Percentiles rank a stretch among this genome's conserved stretches.
Evolutionary conservation across 1,140 invertebrate species (phyloP).

Genomic region (Ptiloglossa arizonensis): DNA sequence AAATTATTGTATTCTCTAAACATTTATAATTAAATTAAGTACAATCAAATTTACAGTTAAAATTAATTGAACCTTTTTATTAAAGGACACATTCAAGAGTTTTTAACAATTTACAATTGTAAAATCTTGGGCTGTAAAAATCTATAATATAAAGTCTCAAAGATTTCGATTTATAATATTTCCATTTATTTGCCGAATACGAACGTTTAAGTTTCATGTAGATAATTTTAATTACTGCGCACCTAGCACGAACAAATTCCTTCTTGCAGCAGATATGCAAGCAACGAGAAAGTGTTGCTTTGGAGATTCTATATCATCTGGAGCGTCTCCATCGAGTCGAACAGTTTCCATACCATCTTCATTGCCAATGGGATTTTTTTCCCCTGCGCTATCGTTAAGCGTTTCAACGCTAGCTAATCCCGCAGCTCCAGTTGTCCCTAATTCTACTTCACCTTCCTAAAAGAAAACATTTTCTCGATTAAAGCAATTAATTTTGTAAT

Average conservation of each 20-base stretch:
- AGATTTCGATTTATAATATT: no score
- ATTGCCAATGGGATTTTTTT: slow-evolving; percentile 88
- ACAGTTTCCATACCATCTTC: slow-evolving; percentile 89
- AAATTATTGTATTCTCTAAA: neutral
- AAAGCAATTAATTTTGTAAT: neutral
- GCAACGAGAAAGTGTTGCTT: slow-evolving; percentile 71
- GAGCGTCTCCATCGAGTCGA: slow-evolving; percentile 80
- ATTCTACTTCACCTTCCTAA: slow-evolving; percentile 80
- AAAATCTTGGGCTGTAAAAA: no score
- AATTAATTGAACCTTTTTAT: no score
- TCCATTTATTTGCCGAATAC: no score
- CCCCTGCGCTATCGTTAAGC: slow-evolving; percentile 83
- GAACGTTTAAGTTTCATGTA: neutral
- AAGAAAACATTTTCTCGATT: neutral
- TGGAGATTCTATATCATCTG: slow-evolving; percentile 64
- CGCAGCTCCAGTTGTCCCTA: slow-evolving; percentile 80
- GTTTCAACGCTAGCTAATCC: slow-evolving; percentile 90
- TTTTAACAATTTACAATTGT: no score
- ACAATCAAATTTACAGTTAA: no score
- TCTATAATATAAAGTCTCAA: no score
- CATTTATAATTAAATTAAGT: neutral
- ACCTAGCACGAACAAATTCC: slow-evolving; percentile 74
- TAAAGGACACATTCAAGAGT: no score
- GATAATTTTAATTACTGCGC: slow-evolving; percentile 1
- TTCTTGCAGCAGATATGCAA: slow-evolving; percentile 68